These are phyloP conservation scores for Caenorhabditis afra DNA, from an alignment of 2,888 invertebrate genomes.

Conservation along the genomic window DNA sequence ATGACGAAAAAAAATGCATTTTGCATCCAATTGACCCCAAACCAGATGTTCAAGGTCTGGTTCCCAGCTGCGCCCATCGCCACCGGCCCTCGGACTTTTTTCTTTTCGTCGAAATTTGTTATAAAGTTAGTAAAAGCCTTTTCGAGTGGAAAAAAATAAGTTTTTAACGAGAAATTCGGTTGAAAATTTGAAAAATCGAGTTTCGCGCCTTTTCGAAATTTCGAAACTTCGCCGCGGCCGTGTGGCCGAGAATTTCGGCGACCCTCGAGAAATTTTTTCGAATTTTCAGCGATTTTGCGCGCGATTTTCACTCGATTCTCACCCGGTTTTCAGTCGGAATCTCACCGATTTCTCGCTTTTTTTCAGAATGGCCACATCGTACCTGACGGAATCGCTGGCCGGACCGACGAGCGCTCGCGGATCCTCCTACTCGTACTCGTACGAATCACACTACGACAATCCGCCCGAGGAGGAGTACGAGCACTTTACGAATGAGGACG, in stretches of 20 bases:
- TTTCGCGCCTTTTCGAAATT: too few relatives aligned
- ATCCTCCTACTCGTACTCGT: slow-evolving; percentile 77
- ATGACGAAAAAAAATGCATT: background rate
- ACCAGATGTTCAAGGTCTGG: slow-evolving; percentile 39
- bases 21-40: slow-evolving; percentile 28
- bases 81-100: background rate
- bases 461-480: slow-evolving; percentile 72
- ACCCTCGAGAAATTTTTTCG: too few relatives aligned
- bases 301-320: too few relatives aligned
- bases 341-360: background rate
- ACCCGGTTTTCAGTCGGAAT: too few relatives aligned
- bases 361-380: slow-evolving; percentile 78
- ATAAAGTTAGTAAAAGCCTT: too few relatives aligned
- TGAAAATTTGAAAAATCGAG: too few relatives aligned
- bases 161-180: too few relatives aligned
- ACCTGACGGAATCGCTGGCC: slow-evolving; percentile 76
- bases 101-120: background rate
- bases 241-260: too few relatives aligned
- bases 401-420: slow-evolving; percentile 76
- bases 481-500: slow-evolving; percentile 50
- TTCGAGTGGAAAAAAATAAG: too few relatives aligned
- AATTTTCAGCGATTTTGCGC: too few relatives aligned
- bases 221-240: too few relatives aligned
- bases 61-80: slow-evolving; percentile 25
- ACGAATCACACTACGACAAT: slow-evolving; percentile 75